These are phyloP conservation scores for Nephrotoma flavescens DNA, from an alignment of 2,888 invertebrate species.

Conservation along the genomic window DNA sequence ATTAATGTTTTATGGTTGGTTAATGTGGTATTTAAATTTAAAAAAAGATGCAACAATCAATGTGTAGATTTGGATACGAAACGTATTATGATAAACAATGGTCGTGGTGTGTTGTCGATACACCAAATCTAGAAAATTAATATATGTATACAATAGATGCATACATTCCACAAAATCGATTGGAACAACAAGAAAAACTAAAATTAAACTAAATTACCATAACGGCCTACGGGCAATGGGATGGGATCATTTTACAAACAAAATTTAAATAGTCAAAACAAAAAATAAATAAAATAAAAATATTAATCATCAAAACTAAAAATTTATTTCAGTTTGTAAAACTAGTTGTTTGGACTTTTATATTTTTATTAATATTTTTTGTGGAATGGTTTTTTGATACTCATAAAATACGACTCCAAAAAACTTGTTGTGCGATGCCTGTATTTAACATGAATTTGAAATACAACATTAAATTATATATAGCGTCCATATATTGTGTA, in stretches of 20 bases:
- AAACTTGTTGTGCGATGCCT: background rate
- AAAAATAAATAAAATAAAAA: background rate
- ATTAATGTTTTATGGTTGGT: background rate
- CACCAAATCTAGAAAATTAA: background rate
- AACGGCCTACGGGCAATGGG: background rate
- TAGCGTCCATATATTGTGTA: too few species aligned
- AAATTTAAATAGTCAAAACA: background rate
- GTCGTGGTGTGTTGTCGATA: background rate
- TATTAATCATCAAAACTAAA: background rate
- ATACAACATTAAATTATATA: too few species aligned
- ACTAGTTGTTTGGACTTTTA: background rate
- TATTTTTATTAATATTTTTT: background rate
- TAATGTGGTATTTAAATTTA: background rate
- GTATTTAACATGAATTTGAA: too few species aligned
- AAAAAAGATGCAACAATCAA: background rate
- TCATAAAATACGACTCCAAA: background rate
- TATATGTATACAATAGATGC: background rate
- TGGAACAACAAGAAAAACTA: background rate
- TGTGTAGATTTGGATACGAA: background rate
- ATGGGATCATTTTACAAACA: background rate
- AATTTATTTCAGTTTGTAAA: background rate
- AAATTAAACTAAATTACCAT: background rate
- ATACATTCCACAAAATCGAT: background rate
- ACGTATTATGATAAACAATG: background rate
- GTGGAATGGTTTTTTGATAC: background rate